Base-by-base conservation (phyloP, 2,113 vertebrate genomes). In the Myrmecobius fasciatus region DNA sequence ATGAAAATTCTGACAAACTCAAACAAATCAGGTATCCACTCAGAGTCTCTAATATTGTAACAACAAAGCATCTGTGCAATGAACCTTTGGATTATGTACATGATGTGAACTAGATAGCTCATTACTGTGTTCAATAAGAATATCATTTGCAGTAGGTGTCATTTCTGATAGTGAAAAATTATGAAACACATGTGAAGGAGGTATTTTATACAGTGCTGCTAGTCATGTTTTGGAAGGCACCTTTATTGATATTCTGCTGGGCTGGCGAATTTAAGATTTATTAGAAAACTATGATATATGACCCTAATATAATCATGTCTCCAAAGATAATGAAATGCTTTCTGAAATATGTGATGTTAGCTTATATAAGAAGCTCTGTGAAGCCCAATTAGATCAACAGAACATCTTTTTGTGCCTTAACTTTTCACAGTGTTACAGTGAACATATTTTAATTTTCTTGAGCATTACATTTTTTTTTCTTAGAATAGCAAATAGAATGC, bases 261-360 rank as follows among this genome's bases (percentile, higher is more conserved):
- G 67, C 89, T 96, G 94, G 92, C 89, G 97, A 95, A 98, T 92
- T 89, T 96, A 94, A 96, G 96, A 93, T 95, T 97, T 98, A 97
- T 97, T 98, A 96, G 96, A 96, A 97, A 97, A 93, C 0, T 17
- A 89, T 94, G 83, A 95, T 96, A 43, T n/a, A 96, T 60, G 95
- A 89, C 88, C 92, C 0, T 43, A 96, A 20, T 89, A 96, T 96
- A 96, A 95, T 67, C n/a, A 91, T 96, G 92, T 92, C 96, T 93
- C 90, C 48, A 96, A 95, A 97, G 88, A 95, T 96, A 96, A 97
- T 96, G 92, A 97, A 98, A 97, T 54, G n/a, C 25, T 93, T 52
- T 94, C 53, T 96, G 96, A 95, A 97, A 75, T 54, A 93, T 47
- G 89, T 96, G 93, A 94, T 43, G 53, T 46, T 75, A 53, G 92